Evolutionary conservation across 2,888 invertebrate species (phyloP), one percentile per base, ranked within the genome.

Genomic region (Agonopterix alstromeriana): DNA sequence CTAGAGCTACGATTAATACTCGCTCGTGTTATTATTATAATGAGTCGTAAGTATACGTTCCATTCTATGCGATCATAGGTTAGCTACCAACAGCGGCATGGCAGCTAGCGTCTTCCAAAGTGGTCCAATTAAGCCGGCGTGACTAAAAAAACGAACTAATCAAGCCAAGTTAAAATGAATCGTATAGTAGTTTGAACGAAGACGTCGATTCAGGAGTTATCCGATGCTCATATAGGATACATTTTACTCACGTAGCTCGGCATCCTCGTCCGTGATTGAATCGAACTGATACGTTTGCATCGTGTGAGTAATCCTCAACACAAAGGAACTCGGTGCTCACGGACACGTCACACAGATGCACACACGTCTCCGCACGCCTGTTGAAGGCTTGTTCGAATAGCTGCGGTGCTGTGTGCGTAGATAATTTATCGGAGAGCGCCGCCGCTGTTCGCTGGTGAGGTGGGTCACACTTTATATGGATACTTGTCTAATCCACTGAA

Each of bases 401-500:
- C 8, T 58, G 53, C 53, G 51, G 48, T 56, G 56, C 55, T 54
- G 72, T 79, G 74, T 74, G 75, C 56, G 72, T 77, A 67, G 72
- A 75, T 78, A 74, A 78, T 79, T 79, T 79, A 81, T 75, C 66
- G 68, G 57, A 61, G 68, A 72, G 66, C 73, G 67, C 65, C 66
- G 48, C 45, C 10, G 67, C 63, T 8, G 11, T 12, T 66, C 60
- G 62, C 35, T 48, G 56, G 58, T 56, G 60, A 75, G 78, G 71
- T 70, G 70, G 77, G 76, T 74, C 77, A 73, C 73, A 73, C 82
- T 83, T 80, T 80, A 84, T 79, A 84, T 78, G 82, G 84, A 77
- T 74, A 81, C 76, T 77, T 74, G 82, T 82, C 77, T 81, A 76
- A 82, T 81, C 75, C 69, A 67, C 69, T 74, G 81, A 72, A 84